These are phyloP conservation scores for Cherax quadricarinatus DNA, from an alignment of 1,140 invertebrate species.

Conservation along the genomic window DNA sequence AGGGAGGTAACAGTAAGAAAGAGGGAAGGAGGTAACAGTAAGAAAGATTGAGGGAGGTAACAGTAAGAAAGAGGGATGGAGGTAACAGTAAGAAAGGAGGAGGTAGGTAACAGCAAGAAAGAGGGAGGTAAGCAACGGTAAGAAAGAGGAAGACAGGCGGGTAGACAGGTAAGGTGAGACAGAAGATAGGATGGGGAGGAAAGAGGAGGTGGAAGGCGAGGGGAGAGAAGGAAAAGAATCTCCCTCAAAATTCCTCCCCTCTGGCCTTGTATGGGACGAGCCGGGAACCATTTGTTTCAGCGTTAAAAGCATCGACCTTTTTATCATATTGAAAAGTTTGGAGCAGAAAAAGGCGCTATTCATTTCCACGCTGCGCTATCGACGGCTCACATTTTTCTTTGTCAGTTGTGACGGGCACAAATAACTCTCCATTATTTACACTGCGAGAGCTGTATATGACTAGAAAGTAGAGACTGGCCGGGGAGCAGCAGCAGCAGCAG, in stretches of 20 bases:
- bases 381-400: constrained; percentile 71
- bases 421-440: constrained; percentile 72
- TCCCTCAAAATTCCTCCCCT: constrained; percentile 8
- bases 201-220: no score
- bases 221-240: neutral
- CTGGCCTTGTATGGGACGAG: constrained; percentile 53
- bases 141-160: no score
- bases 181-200: no score
- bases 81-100: no score
- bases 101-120: no score
- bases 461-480: constrained; percentile 34
- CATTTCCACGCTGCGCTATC: constrained; percentile 70
- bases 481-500: neutral
- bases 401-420: constrained; percentile 66
- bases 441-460: constrained; percentile 68
- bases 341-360: constrained; percentile 69
- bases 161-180: no score
- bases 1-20: no score
- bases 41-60: no score
- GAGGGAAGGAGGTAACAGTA: no score
- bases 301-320: constrained; percentile 69
- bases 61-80: no score
- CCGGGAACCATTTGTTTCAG: constrained; percentile 68
- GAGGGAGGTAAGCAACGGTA: no score
- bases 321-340: constrained; percentile 72